phyloP scores from a whole-genome alignment of 2,888 invertebrate species.

The Cosmia trapezina region DNA sequence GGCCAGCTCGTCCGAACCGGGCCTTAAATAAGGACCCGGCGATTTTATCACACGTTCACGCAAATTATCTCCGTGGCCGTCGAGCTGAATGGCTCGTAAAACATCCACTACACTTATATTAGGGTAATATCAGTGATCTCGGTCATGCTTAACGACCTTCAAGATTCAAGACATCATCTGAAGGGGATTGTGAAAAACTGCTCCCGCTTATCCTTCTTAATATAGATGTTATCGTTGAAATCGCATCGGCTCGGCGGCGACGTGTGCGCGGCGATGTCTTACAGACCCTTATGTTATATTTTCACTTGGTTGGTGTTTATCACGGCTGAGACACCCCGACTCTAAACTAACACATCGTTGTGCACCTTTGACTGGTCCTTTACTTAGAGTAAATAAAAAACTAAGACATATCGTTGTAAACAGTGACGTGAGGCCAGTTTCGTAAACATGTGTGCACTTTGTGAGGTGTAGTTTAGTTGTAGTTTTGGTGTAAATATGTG shows the following conservation, averaged over 20 bases:
- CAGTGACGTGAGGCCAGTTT: no score
- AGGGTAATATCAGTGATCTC: constrained; percentile 83
- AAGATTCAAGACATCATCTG: constrained; percentile 72
- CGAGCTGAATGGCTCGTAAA: constrained; percentile 80
- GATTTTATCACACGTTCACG: constrained; percentile 83
- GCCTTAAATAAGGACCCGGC: constrained; percentile 74
- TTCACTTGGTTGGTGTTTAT: constrained; percentile 57
- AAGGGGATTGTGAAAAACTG: constrained; percentile 68
- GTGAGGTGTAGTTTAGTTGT: no score
- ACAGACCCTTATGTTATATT: constrained; percentile 55
- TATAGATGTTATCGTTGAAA: constrained; percentile 71
- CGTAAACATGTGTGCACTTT: no score
- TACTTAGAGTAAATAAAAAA: no score
- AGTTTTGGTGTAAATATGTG: no score
- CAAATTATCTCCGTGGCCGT: constrained; percentile 80
- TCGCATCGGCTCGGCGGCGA: constrained; percentile 58
- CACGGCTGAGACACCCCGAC: neutral
- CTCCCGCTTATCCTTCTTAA: constrained; percentile 69
- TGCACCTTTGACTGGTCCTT: no score
- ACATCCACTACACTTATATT: constrained; percentile 82
- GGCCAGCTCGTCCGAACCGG: constrained; percentile 65
- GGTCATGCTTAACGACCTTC: constrained; percentile 80
- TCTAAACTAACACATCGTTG: no score
- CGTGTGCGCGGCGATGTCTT: constrained; percentile 23
- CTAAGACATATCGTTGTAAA: no score